Conservation (phyloP, 2,113 vertebrate genomes). For the Chrysochloris asiatica region DNA sequence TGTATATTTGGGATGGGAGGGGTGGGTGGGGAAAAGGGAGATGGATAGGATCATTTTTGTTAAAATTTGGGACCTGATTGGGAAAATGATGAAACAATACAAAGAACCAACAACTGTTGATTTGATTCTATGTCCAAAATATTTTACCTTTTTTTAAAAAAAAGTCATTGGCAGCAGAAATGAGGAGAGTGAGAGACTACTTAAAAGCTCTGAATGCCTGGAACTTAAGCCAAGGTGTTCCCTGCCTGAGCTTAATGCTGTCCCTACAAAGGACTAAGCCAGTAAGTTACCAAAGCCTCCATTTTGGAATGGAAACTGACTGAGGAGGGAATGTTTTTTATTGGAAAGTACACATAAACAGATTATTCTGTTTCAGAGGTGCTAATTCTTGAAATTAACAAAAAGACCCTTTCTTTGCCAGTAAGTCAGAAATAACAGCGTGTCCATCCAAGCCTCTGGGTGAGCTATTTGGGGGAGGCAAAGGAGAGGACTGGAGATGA, state of each 20-base stretch:
- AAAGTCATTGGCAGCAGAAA: conserved; percentile 54
- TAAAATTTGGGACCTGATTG: conserved; percentile 55
- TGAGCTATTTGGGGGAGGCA: not conserved
- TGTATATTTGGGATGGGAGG: conserved; percentile 75
- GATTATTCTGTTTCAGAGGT: conserved; percentile 73
- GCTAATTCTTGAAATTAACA: conserved; percentile 73
- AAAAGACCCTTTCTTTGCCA: conserved; percentile 26
- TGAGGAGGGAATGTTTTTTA: not conserved
- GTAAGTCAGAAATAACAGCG: conserved; percentile 41
- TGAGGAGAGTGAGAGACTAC: conserved; percentile 68
- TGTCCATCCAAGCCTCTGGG: conserved; percentile 52
- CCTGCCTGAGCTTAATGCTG: conserved; percentile 51
- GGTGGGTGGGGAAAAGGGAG: conserved; percentile 31
- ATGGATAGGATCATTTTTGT: conserved; percentile 55
- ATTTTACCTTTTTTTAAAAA: conserved; percentile 63
- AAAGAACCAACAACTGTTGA: conserved; percentile 50
- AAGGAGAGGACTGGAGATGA: not conserved
- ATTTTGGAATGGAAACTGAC: conserved; percentile 32
- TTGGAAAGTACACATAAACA: conserved; percentile 39
- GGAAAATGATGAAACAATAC: conserved; percentile 51
- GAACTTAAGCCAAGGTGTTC: conserved; percentile 56
- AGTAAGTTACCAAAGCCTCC: conserved; percentile 69
- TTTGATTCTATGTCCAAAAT: conserved; percentile 66
- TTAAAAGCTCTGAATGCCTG: conserved; percentile 75
- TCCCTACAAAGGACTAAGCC: conserved; percentile 56